phyloP scores from a whole-genome alignment of 2,888 invertebrate species.

The Cetonia aurata region DNA sequence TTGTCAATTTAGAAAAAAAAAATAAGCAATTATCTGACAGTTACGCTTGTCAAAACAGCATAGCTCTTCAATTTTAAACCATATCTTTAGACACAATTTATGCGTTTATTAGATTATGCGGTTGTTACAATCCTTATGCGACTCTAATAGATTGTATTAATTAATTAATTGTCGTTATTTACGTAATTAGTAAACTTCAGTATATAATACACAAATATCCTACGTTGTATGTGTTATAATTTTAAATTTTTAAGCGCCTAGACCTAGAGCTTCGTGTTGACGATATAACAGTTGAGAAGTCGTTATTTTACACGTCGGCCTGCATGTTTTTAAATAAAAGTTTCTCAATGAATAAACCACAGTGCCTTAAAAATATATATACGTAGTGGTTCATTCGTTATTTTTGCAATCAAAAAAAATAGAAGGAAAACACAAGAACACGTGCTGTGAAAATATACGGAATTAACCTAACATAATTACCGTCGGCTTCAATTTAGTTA shows the following conservation, averaged over 20 bases:
- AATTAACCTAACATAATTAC: too few relatives aligned
- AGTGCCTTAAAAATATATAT: too few relatives aligned
- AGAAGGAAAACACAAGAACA: too few relatives aligned
- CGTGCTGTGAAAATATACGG: too few relatives aligned
- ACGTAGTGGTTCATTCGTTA: too few relatives aligned
- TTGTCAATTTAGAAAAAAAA: slow-evolving; percentile 4
- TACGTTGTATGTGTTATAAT: too few relatives aligned
- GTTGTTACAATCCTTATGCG: slow-evolving; percentile 19
- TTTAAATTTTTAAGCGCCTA: slow-evolving; percentile 29
- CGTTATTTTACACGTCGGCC: too few relatives aligned
- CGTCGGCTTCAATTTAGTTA: too few relatives aligned
- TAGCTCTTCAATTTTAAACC: slow-evolving; percentile 18
- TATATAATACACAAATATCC: too few relatives aligned
- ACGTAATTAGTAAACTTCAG: slow-evolving; percentile 16
- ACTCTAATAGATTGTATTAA: slow-evolving; percentile 14
- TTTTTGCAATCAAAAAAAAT: too few relatives aligned
- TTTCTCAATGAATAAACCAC: too few relatives aligned
- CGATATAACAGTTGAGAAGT: neutral
- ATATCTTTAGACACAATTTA: slow-evolving; percentile 8
- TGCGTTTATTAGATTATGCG: slow-evolving; percentile 3
- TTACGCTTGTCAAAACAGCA: slow-evolving; percentile 19
- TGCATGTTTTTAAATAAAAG: too few relatives aligned
- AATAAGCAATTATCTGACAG: slow-evolving; percentile 20
- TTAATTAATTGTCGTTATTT: slow-evolving; percentile 34
- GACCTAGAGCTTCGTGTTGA: neutral